Evolutionary conservation across 2,888 invertebrate genomes (phyloP), one percentile per base, ranked within the genome.

Genomic region (Orthosia gothica): DNA sequence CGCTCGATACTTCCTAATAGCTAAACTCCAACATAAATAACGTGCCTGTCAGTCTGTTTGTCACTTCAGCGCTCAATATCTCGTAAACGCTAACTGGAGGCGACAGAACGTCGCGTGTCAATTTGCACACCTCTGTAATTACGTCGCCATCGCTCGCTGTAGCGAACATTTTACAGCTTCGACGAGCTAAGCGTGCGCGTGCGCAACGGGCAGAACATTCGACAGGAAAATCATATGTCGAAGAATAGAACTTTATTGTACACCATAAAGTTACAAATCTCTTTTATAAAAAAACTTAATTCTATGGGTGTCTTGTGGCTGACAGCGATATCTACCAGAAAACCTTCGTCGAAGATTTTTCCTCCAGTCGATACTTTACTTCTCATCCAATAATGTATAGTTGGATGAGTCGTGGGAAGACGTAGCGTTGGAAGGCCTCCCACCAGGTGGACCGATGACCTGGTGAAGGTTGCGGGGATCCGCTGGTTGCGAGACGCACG

Each of bases 111-210:
- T 32, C 64, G 74, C 67, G 54, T 74, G 55, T 58, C 74, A 74
- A 70, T 76, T 80, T 71, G 64, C 71, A 71, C 64, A 49, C 55
- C 77, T 55, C 62, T 82, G 59, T 68, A 68, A 76, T 80, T 65
- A 82, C 63, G 52, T 18, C 23, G 64, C 18, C 40, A 40, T 45
- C 47, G n/a, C 47, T 23, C 23, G 23, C 12, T 26, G 12, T 20
- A 12, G 20, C 3, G 50, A 66, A 50, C 9, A 57, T 58, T 26
- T 57, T 40, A 40, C 32, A 20, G 11, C 50, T 47, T 15, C 40
- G 40, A 40, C 32, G n/a, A 79, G 23, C 13, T 20, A 26, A 20
- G 18, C 9, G 45, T 23, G n/a, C 58, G 57, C 49, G n/a, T n/a
- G n/a, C n/a, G n/a, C n/a, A 40, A n/a, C 20, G 55, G 40, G 11